Evolutionary conservation across 2,797 vertebrate species (phyloP).

Genomic region (Tapirus indicus): DNA sequence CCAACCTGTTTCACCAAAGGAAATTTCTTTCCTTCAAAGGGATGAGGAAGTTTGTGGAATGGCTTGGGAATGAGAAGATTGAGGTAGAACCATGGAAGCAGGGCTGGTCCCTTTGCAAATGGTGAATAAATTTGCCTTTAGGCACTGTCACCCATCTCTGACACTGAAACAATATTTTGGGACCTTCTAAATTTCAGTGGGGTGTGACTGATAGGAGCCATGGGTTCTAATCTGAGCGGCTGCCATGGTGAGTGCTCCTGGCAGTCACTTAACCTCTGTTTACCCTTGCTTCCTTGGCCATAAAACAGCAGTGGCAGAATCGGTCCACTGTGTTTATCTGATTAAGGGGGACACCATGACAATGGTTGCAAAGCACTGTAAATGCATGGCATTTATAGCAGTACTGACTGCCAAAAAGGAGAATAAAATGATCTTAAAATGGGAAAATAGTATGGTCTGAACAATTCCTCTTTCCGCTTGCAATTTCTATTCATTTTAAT

Average conservation of each 20-base stretch:
- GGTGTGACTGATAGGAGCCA: conserved; percentile 1
- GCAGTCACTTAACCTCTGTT: conserved; percentile 61
- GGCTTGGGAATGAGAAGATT: conserved; percentile 20
- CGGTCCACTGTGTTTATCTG: conserved; percentile 45
- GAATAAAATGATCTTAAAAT: conserved; percentile 13
- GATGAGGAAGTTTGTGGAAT: conserved; percentile 41
- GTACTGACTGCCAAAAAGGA: conserved; percentile 15
- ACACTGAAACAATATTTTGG: conserved; percentile 43
- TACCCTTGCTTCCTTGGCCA: conserved; percentile 35
- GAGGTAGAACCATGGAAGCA: background rate
- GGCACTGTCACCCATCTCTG: background rate
- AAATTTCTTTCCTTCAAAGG: conserved; percentile 29
- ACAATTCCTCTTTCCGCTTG: conserved; percentile 21
- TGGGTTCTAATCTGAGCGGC: conserved; percentile 49
- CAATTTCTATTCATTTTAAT: conserved; percentile 62
- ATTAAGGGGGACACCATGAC: background rate
- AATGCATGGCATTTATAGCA: background rate
- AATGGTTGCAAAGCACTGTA: background rate
- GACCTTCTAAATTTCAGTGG: conserved; percentile 48
- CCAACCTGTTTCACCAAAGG: background rate
- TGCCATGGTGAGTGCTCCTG: background rate
- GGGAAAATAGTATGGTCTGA: conserved; percentile 14
- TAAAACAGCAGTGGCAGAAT: conserved; percentile 55
- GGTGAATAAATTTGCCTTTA: conserved; percentile 3
- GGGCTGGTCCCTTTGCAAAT: background rate